These are phyloP conservation scores for Cephus spinipes DNA, from an alignment of 2,888 invertebrate species.

Conservation along the genomic window DNA sequence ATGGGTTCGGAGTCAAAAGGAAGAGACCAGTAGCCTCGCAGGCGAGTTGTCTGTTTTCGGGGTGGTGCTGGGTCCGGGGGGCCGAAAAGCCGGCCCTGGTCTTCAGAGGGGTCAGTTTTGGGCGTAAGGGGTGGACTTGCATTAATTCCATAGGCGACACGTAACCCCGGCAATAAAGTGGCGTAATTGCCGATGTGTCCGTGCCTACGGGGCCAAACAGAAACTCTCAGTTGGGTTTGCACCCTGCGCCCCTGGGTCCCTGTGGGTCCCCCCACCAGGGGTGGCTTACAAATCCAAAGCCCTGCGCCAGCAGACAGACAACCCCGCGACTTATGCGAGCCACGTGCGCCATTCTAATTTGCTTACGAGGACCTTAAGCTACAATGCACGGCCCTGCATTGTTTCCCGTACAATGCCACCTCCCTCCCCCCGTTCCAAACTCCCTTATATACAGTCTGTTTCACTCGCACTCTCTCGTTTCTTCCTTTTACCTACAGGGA, in stretches of 20 bases:
- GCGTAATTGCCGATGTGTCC: constrained; percentile 58
- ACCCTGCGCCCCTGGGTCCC: neutral
- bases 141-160: constrained; percentile 55
- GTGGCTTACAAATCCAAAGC: constrained; percentile 47
- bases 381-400: constrained; percentile 30
- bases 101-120: too few species aligned
- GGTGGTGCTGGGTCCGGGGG: too few species aligned
- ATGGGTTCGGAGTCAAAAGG: too few species aligned
- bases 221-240: constrained; percentile 17
- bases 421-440: constrained; percentile 17
- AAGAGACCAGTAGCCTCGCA: too few species aligned
- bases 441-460: constrained; percentile 12
- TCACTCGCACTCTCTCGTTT: constrained; percentile 10
- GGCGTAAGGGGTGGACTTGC: constrained; percentile 28
- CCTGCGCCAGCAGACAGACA: constrained; percentile 42
- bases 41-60: too few species aligned
- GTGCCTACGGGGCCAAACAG: constrained; percentile 38
- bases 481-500: neutral
- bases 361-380: constrained; percentile 54
- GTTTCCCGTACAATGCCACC: constrained; percentile 23
- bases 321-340: constrained; percentile 54
- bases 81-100: too few species aligned
- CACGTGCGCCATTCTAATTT: constrained; percentile 61
- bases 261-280: constrained; percentile 4
- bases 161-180: constrained; percentile 58